These are phyloP conservation scores for Peribatodes rhomboidaria DNA, from an alignment of 2,888 invertebrate species.

Conservation along the genomic window DNA sequence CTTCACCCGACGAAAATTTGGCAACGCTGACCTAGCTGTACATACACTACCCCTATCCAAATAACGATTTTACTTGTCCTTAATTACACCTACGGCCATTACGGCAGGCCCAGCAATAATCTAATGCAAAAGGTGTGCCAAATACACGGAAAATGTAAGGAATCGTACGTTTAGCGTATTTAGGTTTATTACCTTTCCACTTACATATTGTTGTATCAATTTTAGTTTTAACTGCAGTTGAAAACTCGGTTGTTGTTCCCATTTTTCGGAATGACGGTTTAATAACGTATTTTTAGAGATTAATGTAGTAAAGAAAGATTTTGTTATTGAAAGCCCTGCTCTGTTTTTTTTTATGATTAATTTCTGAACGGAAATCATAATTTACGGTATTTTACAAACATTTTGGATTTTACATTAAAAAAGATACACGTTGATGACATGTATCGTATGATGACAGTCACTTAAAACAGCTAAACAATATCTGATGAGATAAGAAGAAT, in stretches of 20 bases:
- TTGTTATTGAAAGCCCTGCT: no score
- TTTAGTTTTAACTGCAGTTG: conserved; percentile 31
- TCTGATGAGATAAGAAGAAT: no score
- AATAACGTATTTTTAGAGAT: not conserved
- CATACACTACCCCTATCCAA: conserved; percentile 8
- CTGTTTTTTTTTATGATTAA: no score
- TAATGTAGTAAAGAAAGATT: no score
- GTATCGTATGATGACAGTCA: no score
- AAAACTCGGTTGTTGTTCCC: no score
- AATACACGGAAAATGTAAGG: conserved; percentile 43
- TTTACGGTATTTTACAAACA: no score
- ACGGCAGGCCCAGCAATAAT: conserved; percentile 45
- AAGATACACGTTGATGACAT: no score
- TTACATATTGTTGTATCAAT: conserved; percentile 37
- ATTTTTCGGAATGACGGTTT: conserved; percentile 9
- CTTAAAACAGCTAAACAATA: no score
- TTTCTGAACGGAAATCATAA: no score
- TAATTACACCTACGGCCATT: conserved; percentile 52
- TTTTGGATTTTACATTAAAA: not conserved
- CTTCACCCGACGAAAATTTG: no score
- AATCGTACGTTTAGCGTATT: conserved; percentile 37
- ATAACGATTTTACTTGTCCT: conserved; percentile 46
- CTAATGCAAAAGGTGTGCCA: conserved; percentile 57
- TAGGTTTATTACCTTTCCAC: conserved; percentile 36
- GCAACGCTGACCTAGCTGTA: not conserved